Evolutionary conservation across 2,797 vertebrate genomes (phyloP), one percentile per base, ranked within the genome.

Genomic region (Numenius phaeopus): DNA sequence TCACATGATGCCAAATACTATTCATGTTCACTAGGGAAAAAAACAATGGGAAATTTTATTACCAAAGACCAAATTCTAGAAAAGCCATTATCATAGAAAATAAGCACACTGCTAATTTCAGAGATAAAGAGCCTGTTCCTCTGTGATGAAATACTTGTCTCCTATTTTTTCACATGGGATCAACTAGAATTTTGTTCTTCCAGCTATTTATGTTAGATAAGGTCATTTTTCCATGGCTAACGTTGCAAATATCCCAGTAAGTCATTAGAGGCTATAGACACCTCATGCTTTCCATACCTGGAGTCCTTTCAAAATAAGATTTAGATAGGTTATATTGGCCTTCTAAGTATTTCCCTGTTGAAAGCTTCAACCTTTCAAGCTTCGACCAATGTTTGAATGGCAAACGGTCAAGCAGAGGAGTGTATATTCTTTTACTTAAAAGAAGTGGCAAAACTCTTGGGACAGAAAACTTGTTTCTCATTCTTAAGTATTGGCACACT

Each of bases 221-320:
- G 88, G 82, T 95, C 65, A 97, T 96, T 96, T 93, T 97, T 97
- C 97, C 96, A 83, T 39, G 34, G 89, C 87, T 96, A 94, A 90
- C 5, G 17, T 90, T 92, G 88, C 77, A 96, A 80, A 86, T 92
- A 96, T 70, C 90, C 93, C 87, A 87, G 30, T 92, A 93, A 93
- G 69, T 83, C 64, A 71, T 81, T 61, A 85, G 73, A 81, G 55
- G 75, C 73, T 47, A 87, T 27, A 67, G 71, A 82, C 75, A 37
- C 76, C 62, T 93, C 90, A 90, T 85, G 72, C 72, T 79, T 91
- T 81, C 89, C 93, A 97, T 90, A 96, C 24, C 69, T 92, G 87
- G 94, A 86, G 57, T 87, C 27, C 62, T 90, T 90, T 95, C 49
- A 92, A 90, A 95, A 82, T 84, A 92, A 92, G 62, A 80, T 91